Percentiles rank a stretch among this genome's conserved stretches.
phyloP scores from a whole-genome alignment of 2,113 vertebrate species.

The Pseudonaja textilis region DNA sequence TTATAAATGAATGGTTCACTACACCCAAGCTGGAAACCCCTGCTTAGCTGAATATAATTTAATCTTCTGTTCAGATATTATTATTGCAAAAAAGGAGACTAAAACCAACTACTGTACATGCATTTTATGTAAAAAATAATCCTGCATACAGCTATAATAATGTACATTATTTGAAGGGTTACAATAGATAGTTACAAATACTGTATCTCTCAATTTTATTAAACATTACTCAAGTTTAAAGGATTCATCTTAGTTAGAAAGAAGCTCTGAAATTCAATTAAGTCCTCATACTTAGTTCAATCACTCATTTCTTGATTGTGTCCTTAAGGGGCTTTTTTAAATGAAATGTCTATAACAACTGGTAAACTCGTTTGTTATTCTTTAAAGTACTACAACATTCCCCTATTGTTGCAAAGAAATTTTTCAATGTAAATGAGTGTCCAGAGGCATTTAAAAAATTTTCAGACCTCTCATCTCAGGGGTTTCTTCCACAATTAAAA shows the following conservation, averaged over 20 bases:
- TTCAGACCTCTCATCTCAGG: slow-evolving; percentile 10
- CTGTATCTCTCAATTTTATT: background rate
- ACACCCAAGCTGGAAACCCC: background rate
- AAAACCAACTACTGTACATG: background rate
- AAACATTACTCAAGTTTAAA: background rate
- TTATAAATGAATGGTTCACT: background rate
- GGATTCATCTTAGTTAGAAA: background rate
- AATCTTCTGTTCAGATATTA: background rate
- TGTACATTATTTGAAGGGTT: background rate
- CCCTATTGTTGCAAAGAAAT: background rate
- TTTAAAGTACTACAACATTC: background rate
- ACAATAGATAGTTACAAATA: background rate
- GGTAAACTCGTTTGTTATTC: background rate
- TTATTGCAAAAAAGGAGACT: background rate
- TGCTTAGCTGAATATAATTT: background rate
- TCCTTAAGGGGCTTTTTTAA: background rate
- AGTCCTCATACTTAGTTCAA: background rate
- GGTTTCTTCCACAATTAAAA: slow-evolving; percentile 33
- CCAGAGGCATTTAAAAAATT: slow-evolving; percentile 1
- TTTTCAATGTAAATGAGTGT: background rate
- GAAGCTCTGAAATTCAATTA: background rate
- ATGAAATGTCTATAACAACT: background rate
- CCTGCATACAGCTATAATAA: background rate
- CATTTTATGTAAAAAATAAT: background rate
- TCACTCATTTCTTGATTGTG: background rate